Percentiles rank a stretch among this genome's conserved stretches.
These are phyloP conservation scores for Homarus gammarus DNA, from an alignment of 2,888 invertebrate genomes.

Conservation along the genomic window DNA sequence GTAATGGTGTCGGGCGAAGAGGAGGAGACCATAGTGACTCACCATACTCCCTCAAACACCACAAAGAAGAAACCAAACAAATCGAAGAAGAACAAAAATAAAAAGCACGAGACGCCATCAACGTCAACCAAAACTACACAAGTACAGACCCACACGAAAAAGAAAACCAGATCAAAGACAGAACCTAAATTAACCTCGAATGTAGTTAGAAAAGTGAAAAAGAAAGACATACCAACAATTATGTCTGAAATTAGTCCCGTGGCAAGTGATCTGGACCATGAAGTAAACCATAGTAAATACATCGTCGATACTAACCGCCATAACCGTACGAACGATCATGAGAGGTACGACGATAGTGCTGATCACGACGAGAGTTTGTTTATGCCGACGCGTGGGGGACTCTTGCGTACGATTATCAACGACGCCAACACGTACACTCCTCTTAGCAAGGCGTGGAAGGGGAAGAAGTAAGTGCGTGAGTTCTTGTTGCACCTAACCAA, in stretches of 20 bases:
- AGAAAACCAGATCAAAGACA: background rate
- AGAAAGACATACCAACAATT: conserved; percentile 38
- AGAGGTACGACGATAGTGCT: background rate
- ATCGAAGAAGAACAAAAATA: background rate
- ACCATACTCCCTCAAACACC: background rate
- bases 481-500: no score
- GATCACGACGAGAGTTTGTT: background rate
- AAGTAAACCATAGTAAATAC: background rate
- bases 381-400: background rate
- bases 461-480: conserved; percentile 8
- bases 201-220: background rate
- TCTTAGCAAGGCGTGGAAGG: conserved; percentile 17
- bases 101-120: background rate
- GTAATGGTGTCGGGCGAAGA: background rate
- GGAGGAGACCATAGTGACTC: background rate
- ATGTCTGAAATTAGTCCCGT: conserved; percentile 43
- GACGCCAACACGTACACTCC: conserved; percentile 15
- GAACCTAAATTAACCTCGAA: background rate
- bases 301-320: background rate
- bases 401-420: conserved; percentile 25
- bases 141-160: background rate
- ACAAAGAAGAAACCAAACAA: background rate
- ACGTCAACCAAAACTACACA: background rate
- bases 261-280: conserved; percentile 23
- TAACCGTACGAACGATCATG: background rate